A percentile compares a stretch with the other conserved stretches of the same genome.
These are phyloP conservation scores for Hyperoplus immaculatus DNA, from an alignment of 2,797 vertebrate genomes.

Conservation along the genomic window DNA sequence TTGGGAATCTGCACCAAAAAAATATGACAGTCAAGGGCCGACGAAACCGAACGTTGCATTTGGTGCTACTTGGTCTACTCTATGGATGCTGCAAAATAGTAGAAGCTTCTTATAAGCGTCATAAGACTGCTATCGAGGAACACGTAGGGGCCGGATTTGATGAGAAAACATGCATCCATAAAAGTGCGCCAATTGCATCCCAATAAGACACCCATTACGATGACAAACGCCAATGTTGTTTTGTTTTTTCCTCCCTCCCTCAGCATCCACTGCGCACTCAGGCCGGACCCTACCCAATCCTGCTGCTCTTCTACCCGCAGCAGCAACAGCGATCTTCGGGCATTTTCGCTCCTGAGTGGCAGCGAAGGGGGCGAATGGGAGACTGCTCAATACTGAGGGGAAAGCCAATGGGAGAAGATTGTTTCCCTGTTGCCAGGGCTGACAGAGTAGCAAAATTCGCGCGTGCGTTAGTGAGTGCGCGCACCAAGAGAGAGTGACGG, in stretches of 20 bases:
- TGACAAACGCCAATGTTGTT: constrained; percentile 26
- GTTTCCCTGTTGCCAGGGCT: constrained; percentile 79
- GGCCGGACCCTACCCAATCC: constrained; percentile 70
- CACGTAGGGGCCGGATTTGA: neutral
- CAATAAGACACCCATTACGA: constrained; percentile 59
- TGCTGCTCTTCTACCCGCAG: constrained; percentile 68
- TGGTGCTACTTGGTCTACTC: constrained; percentile 68
- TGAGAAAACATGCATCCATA: constrained; percentile 36
- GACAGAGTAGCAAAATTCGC: constrained; percentile 23
- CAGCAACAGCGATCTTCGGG: constrained; percentile 39
- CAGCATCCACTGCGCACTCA: constrained; percentile 72
- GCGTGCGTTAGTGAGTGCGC: neutral
- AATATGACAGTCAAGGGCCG: constrained; percentile 41
- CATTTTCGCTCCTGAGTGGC: constrained; percentile 67
- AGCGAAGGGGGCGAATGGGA: constrained; percentile 65
- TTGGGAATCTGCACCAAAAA: constrained; percentile 41
- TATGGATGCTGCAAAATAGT: constrained; percentile 54
- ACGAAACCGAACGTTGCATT: constrained; percentile 56
- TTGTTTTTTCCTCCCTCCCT: constrained; percentile 14
- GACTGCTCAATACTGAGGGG: neutral
- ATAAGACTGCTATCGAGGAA: constrained; percentile 19
- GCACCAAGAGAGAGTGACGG: constrained; percentile 2
- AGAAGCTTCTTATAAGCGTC: constrained; percentile 33
- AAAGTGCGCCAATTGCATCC: constrained; percentile 45
- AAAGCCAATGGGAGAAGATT: constrained; percentile 67